Base-by-base conservation (phyloP, 1,140 invertebrate species). In the Melitaea cinxia region DNA sequence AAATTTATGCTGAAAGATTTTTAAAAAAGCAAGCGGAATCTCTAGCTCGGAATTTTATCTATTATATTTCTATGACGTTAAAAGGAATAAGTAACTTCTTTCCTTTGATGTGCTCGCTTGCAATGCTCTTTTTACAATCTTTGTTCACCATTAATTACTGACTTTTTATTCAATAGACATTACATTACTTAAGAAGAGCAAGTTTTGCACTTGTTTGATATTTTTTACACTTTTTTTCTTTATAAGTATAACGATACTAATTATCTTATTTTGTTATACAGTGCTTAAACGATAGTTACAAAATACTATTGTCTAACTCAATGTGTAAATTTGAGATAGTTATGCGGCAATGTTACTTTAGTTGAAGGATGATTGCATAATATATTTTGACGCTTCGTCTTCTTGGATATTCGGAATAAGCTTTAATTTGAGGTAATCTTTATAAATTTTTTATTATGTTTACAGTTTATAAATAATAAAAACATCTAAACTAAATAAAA, bases 51-150 rank as follows among this genome's bases (percentile, higher is more conserved):
- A 24, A 17, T 55, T 55, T 39, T 37, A 35, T 39, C 19, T 15
- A 6, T 24, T 23, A 37, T 17, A 42, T 42, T 42, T 42, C 15
- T 17, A 15, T 42, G 37, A 17, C 17, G 21, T 19, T 55, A 21
- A 55, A 55, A 55, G 37, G 53, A 55, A 55, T 55, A 23, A 55
- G 19, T 55, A 21, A 55, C 37, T 17, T 42, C 30, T 33, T 33
- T 33, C 14, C 37, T 42, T 42, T 17, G 15, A 14, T 42, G 37
- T 42, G 10, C 17, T 42, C 37, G 37, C 15, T 42, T 42, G 0
- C 3, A 17, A 17, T 42, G 37, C 37, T 42, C 37, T 42, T 42
- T 42, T 42, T 42, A 17, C 17, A 0, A 42, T 42, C 15, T 42
- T 42, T 42, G 37, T 17, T 42, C 37, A 19, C 37, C 14, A 42